Percentiles rank a stretch among this genome's conserved stretches.
Conservation (phyloP, 2,888 invertebrate genomes). For the Caenorhabditis sinica region DNA sequence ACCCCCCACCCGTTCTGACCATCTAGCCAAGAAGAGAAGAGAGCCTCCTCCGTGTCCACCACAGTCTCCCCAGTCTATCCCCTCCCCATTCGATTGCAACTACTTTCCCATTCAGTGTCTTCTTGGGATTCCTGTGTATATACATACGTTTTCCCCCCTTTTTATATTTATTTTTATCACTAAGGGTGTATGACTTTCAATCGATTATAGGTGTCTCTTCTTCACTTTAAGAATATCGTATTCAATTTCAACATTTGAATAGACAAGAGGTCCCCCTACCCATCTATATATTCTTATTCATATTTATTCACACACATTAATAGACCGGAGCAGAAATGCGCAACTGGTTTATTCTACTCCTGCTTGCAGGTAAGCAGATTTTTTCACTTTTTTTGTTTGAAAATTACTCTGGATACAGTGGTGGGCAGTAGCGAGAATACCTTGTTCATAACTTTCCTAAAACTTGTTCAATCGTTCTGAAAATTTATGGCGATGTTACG, state of each 20-base stretch:
- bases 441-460: no score
- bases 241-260: constrained; percentile 46
- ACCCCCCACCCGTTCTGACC: constrained; percentile 30
- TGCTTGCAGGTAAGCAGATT: constrained; percentile 66
- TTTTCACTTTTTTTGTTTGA: background rate
- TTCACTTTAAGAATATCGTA: constrained; percentile 17
- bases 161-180: background rate
- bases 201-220: constrained; percentile 7
- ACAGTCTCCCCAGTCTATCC: constrained; percentile 16
- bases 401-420: no score
- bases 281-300: background rate
- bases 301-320: background rate
- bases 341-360: constrained; percentile 60
- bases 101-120: background rate
- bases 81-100: constrained; percentile 33
- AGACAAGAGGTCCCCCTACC: constrained; percentile 5
- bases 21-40: background rate
- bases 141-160: background rate
- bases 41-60: background rate
- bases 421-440: no score
- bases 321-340: constrained; percentile 51
- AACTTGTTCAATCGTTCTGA: no score
- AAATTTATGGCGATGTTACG: no score
- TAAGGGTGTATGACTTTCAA: constrained; percentile 21
- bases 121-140: background rate